These are phyloP conservation scores for Hyles euphorbiae DNA, from an alignment of 1,140 invertebrate species.

Conservation along the genomic window DNA sequence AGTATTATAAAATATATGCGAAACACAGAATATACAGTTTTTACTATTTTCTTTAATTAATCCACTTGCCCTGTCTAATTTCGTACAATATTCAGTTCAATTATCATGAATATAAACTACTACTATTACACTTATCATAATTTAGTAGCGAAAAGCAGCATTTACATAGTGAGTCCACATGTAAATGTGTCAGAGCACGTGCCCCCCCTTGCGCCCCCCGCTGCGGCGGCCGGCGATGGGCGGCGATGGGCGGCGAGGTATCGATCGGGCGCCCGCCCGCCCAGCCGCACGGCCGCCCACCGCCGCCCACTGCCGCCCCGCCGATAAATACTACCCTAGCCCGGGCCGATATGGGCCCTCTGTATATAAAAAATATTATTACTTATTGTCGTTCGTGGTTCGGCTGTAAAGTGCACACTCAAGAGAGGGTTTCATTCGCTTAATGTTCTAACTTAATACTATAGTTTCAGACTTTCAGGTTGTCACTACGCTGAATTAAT, in stretches of 20 bases:
- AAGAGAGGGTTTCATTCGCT: no score
- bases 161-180: constrained; percentile 9
- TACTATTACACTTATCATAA: no score
- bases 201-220: constrained; percentile 17
- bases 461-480: no score
- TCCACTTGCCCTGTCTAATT: no score
- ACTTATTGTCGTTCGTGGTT: constrained; percentile 43
- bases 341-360: constrained; percentile 32
- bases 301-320: constrained; percentile 46
- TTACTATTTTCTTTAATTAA: no score
- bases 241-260: constrained; percentile 34
- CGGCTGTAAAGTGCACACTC: background rate
- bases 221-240: constrained; percentile 43
- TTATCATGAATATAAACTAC: no score
- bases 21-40: no score
- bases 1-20: no score
- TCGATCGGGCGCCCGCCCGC: constrained; percentile 41
- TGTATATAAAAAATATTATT: constrained; percentile 58
- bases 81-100: no score
- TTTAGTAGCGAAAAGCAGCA: constrained; percentile 3
- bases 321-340: constrained; percentile 27
- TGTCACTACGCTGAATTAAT: no score
- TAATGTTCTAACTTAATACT: no score
- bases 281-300: constrained; percentile 50
- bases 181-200: constrained; percentile 7